Base-by-base conservation (phyloP, 2,797 vertebrate species). In the Danio tinwini region DNA sequence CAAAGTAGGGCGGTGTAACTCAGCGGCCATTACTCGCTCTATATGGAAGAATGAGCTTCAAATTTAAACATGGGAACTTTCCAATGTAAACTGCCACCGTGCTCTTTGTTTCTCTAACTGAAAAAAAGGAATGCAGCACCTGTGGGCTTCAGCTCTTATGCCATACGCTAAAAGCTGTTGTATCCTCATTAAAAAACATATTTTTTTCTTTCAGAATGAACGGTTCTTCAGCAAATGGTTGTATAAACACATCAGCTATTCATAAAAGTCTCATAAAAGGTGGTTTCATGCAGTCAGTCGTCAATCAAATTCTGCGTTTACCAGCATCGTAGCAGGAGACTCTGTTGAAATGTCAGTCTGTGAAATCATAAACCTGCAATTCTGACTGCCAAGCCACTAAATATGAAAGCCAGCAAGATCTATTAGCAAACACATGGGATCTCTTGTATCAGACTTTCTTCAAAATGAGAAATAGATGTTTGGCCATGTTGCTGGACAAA, bases 1-100 rank as follows among this genome's bases (percentile, higher is more conserved):
- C 50, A 70, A 83, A 64, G 42, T 76, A 71, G 58, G 17, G 39
- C 55, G 64, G n/a, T 19, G 5, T 67, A 70, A 55, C 5, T 5
- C 55, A 37, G 50, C 42, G 59, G n/a, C 37, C 11, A 64, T 50
- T 29, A 63, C 44, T 65, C 56, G 29, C 44, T 37, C 19, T 17
- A 37, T 13, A 42, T 73, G 69, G 52, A 58, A 64, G 7, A 63
- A 45, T 40, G 19, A 49, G 14, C 53, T 2, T 61, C 53, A 19
- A 69, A 74, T 44, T 21, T 58, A 65, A 65, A 80, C 29, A 21
- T 49, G 42, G 52, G 71, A 58, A 21, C 53, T 21, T 16, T 7
- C 50, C 40, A 74, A 64, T 2, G 16, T 14, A 74, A 80, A 74
- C 44, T 49, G 5, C n/a, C 19, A 21, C n/a, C 17, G 21, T 13